Base-by-base conservation (phyloP, 2,113 vertebrate genomes). In the Pandion haliaetus region DNA sequence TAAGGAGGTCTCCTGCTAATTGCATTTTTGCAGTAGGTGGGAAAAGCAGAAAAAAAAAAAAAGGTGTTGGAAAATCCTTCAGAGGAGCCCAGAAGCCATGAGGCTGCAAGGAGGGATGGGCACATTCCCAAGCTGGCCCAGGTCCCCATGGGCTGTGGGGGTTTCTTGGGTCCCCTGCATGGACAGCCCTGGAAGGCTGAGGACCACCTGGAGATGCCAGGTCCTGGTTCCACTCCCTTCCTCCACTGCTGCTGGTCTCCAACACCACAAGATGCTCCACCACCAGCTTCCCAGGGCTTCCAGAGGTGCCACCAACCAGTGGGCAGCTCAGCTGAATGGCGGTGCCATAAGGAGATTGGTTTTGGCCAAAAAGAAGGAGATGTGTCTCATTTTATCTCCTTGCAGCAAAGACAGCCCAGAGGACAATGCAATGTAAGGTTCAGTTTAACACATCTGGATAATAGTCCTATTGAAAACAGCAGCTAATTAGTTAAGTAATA, bases 401-500 rank as follows among this genome's bases (percentile, higher is more conserved):
- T 50, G 42, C 45, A 65, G 73, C 58, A 85, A 25, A 85, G 42
- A 12, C 72, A 94, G 47, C 49, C 23, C 55, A 61, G 62, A 47
- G 74, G 29, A 67, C 32, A 34, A 31, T 5, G 55, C 18, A 6
- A 26, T 7, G 8, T 26, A 87, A 79, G 47, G 63, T 61, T 92
- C 69, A n/a, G 83, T 49, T 72, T 65, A 85, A 94, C 29, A 55
- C 55, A 32, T 44, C 72, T 87, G 72, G 36, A 19, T 59, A 61
- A 87, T 31, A n/a, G n/a, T 17, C 85, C 76, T 82, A n/a, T 45
- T 92, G 91, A 85, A 94, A 95, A 62, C 65, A 79, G 69, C 44
- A 84, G 50, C 85, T 96, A 83, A 96, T 96, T 78, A 94, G 82
- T 90, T 90, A 95, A 94, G 82, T 95, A 82, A 85, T 78, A 95